phyloP scores from a whole-genome alignment of 2,888 invertebrate genomes.

The Eupsilia transversa region DNA sequence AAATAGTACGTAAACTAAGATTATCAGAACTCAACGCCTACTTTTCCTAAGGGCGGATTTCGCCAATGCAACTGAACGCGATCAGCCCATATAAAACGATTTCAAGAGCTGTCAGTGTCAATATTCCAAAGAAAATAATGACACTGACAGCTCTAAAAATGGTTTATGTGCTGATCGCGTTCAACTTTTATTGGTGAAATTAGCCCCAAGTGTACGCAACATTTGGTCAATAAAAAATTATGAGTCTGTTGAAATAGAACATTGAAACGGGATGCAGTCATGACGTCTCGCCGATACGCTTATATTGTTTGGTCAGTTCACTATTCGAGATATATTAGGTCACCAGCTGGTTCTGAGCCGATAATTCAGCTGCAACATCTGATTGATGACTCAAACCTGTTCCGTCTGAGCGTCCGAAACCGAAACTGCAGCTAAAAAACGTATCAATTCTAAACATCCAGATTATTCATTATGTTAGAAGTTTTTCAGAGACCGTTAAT shows the following conservation, averaged over 20 bases:
- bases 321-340: slow-evolving; percentile 14
- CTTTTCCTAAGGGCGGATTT: no score
- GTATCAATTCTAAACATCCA: slow-evolving; percentile 18
- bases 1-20: not conserved
- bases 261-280: not conserved
- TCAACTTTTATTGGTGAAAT: no score
- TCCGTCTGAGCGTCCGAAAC: slow-evolving; percentile 16
- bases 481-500: slow-evolving; percentile 22
- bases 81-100: no score
- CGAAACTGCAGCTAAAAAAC: slow-evolving; percentile 31
- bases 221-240: not conserved
- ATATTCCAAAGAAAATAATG: no score
- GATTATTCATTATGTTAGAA: slow-evolving; percentile 26
- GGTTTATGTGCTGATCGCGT: no score
- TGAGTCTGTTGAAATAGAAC: slow-evolving; percentile 9
- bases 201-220: not conserved
- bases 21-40: not conserved
- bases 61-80: no score
- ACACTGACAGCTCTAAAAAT: no score
- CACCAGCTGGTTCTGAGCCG: slow-evolving; percentile 21
- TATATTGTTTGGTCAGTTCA: slow-evolving; percentile 19
- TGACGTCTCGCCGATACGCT: not conserved
- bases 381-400: slow-evolving; percentile 27
- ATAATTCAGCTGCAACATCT: slow-evolving; percentile 21
- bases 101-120: no score